phyloP scores from a whole-genome alignment of 2,888 invertebrate species.

The Nebria brevicollis region DNA sequence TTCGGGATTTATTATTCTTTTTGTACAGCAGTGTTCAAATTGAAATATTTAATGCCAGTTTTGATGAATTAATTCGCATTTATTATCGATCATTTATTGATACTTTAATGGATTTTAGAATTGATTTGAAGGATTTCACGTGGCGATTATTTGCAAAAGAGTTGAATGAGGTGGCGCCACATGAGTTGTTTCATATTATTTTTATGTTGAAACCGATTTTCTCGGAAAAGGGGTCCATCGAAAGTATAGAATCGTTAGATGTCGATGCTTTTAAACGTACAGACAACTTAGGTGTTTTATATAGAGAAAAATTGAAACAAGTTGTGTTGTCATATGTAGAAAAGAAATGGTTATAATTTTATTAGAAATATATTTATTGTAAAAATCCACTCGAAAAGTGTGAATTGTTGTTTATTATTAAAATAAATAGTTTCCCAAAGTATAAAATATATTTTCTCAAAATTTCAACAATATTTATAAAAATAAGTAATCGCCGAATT shows the following conservation, averaged over 20 bases:
- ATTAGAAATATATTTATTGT: background rate
- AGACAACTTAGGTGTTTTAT: conserved; percentile 59
- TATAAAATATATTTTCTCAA: background rate
- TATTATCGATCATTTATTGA: conserved; percentile 66
- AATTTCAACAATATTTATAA: no score
- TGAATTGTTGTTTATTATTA: background rate
- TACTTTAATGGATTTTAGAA: conserved; percentile 60
- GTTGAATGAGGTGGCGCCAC: conserved; percentile 61
- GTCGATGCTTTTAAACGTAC: conserved; percentile 59
- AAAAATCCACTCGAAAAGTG: background rate
- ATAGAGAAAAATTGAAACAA: conserved; percentile 58
- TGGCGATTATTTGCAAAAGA: conserved; percentile 63
- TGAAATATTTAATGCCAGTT: conserved; percentile 61
- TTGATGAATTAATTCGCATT: conserved; percentile 64
- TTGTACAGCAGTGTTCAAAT: conserved; percentile 66
- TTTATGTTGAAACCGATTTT: conserved; percentile 66
- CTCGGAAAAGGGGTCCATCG: conserved; percentile 63
- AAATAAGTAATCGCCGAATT: no score
- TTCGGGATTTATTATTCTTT: conserved; percentile 68
- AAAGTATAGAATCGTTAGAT: conserved; percentile 61
- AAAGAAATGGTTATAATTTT: conserved; percentile 57
- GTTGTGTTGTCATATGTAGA: conserved; percentile 59
- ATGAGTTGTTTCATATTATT: conserved; percentile 64
- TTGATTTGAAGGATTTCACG: conserved; percentile 58
- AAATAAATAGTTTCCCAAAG: background rate